Conservation (phyloP, 1,140 invertebrate genomes). For the Helicoverpa zea region DNA sequence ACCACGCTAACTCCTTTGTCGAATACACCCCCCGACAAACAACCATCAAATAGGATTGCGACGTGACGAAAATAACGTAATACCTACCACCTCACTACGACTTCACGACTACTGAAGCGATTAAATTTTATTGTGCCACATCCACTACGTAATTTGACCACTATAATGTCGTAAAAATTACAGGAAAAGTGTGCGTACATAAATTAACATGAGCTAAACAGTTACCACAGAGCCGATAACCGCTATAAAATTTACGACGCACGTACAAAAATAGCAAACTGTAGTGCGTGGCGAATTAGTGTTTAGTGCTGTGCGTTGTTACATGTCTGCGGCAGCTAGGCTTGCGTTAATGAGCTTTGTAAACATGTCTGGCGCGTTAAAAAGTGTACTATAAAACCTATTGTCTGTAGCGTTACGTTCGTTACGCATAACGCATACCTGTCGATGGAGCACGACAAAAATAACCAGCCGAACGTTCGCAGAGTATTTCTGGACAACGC, state of each 20-base stretch:
- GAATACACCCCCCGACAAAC: conserved; percentile 50
- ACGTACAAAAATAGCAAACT: conserved; percentile 37
- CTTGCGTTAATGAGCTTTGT: conserved; percentile 28
- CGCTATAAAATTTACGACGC: conserved; percentile 36
- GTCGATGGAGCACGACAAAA: conserved; percentile 68
- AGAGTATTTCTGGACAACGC: conserved; percentile 62
- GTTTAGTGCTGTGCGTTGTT: conserved; percentile 34
- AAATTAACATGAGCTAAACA: conserved; percentile 40
- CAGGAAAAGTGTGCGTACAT: conserved; percentile 40
- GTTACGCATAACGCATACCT: conserved; percentile 60
- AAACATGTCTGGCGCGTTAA: conserved; percentile 51
- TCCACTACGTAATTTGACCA: conserved; percentile 27
- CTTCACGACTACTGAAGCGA: background rate
- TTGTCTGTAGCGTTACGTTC: conserved; percentile 44
- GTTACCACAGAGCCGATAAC: conserved; percentile 39
- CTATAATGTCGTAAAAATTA: conserved; percentile 33
- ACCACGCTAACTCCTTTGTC: conserved; percentile 55
- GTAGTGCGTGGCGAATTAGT: conserved; percentile 41
- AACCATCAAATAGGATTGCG: conserved; percentile 49
- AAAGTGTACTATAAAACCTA: conserved; percentile 40
- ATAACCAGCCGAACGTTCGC: conserved; percentile 60
- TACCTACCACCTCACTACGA: background rate
- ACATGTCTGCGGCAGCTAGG: conserved; percentile 17
- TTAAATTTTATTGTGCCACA: conserved; percentile 30
- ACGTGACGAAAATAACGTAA: conserved; percentile 21